Conservation (phyloP, 2,888 invertebrate species). For the Limnephilus rhombicus region DNA sequence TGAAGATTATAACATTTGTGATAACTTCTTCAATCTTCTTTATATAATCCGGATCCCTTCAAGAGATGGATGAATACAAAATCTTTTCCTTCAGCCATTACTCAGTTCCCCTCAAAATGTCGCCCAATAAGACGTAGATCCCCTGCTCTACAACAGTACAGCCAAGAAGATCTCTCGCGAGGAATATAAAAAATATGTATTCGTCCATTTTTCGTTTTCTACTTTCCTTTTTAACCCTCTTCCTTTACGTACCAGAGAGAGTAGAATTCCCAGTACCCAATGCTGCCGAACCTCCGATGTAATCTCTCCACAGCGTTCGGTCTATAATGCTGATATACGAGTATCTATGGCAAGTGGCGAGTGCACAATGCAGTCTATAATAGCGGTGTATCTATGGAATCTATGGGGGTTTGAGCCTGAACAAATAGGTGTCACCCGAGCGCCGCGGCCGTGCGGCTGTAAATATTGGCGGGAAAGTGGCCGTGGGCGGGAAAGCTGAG, state of each 20-base stretch:
- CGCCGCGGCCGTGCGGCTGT: neutral
- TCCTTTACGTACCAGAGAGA: neutral
- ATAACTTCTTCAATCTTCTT: neutral
- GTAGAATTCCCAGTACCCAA: neutral
- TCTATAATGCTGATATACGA: neutral
- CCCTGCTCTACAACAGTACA: neutral
- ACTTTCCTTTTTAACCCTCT: neutral
- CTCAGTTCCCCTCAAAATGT: neutral
- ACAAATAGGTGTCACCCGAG: neutral
- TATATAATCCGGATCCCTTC: neutral
- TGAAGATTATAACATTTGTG: too few relatives aligned
- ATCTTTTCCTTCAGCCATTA: neutral
- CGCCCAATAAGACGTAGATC: neutral
- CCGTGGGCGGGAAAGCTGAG: conserved; percentile 12
- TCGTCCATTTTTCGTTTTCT: neutral
- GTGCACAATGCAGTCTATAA: neutral
- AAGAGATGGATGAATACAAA: neutral
- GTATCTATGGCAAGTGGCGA: neutral
- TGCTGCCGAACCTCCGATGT: neutral
- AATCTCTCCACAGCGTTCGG: neutral
- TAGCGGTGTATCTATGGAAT: neutral
- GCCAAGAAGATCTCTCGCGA: neutral
- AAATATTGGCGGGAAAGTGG: conserved; percentile 16
- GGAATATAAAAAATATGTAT: neutral
- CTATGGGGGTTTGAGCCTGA: neutral